Evolutionary conservation across 2,888 invertebrate genomes (phyloP), one percentile per base, ranked within the genome.

Genomic region (Hirtodrosophila duncani): DNA sequence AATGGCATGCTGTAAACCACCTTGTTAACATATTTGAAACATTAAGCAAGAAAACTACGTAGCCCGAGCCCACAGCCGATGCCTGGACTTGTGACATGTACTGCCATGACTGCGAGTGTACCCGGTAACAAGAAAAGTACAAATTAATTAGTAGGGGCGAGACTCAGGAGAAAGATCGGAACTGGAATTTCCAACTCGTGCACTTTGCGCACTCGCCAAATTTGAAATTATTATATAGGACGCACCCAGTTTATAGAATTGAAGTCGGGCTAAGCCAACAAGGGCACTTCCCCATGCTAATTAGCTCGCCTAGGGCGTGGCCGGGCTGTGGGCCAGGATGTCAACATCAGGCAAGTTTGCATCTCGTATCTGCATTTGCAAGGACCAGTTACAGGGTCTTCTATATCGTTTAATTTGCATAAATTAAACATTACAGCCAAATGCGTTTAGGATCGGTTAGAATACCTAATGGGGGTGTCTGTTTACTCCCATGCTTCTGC

Each of bases 1-100:
- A 58, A 78, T 78, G 70, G 52, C 57, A 61, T 51, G 70, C 75
- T 81, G 81, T 81, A 63, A 81, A 78, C 63, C 58, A 69, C 69
- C 81, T 70, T 75, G 81, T 75, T 78, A 78, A 75, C 81, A 78
- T 81, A 78, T 67, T 78, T 67, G 61, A 59, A 56, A 75, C 74
- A 81, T 81, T 69, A 81, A 74, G 60, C 44, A 51, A 49, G 57
- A 55, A 66, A 74, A 75, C 77, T 75, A 75, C 52, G 63, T 43
- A n/a, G 31, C 42, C 34, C 7, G 7, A 36, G 46, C 31, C 30
- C 20, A 39, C 45, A 38, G 8, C 41, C 9, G 9, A n/a, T 10
- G 7, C 31, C n/a, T n/a, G n/a, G n/a, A n/a, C n/a, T n/a, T 39
- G 3, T 14, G 5, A 2, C 11, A 17, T 21, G 30, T 16, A 21